Base-by-base conservation (phyloP, 2,888 invertebrate genomes). In the Neoitamus cyanurus region DNA sequence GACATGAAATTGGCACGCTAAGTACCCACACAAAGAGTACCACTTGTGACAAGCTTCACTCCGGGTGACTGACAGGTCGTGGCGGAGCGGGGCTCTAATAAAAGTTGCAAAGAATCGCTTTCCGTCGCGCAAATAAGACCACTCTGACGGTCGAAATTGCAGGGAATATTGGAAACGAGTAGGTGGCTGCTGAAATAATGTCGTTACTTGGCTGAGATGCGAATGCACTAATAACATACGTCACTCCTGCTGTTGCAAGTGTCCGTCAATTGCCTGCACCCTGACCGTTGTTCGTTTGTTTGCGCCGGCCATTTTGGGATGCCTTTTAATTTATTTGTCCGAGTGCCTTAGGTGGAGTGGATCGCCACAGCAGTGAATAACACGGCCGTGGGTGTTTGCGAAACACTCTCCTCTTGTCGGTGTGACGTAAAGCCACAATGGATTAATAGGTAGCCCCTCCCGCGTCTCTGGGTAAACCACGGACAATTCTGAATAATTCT, bases 1-100 rank as follows among this genome's bases (percentile, higher is more conserved):
- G 58, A 58, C 58, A 58, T 58, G 58, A 58, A 58, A 58, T 58
- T 58, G 58, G 58, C 58, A 58, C 58, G 58, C 58, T 25, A 58
- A 58, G 58, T 58, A 58, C 58, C 25, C 58, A 58, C 58, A 58
- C 58, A 25, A 15, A 58, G 58, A 58, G 58, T 58, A 7, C 58
- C 58, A 58, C 58, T 58, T 58, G 58, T 58, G 58, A 58, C 25
- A 58, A 58, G 58, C 25, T 58, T 58, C 58, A 58, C 25, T 58
- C 25, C 25, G 58, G 25, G 58, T 58, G 58, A 58, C 58, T 58
- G 58, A 58, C 58, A 58, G 58, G 58, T 58, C 20, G 20, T 58
- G 1, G 15, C 15, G 25, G 9, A 58, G 1, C 0, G 58, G 6
- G 58, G 20, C 9, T 58, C 58, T 58, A 58, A 58, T 58, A 58